Percentiles rank a stretch among this genome's conserved stretches.
These are phyloP conservation scores for Edolisoma coerulescens DNA, from an alignment of 2,113 vertebrate genomes.

Conservation along the genomic window DNA sequence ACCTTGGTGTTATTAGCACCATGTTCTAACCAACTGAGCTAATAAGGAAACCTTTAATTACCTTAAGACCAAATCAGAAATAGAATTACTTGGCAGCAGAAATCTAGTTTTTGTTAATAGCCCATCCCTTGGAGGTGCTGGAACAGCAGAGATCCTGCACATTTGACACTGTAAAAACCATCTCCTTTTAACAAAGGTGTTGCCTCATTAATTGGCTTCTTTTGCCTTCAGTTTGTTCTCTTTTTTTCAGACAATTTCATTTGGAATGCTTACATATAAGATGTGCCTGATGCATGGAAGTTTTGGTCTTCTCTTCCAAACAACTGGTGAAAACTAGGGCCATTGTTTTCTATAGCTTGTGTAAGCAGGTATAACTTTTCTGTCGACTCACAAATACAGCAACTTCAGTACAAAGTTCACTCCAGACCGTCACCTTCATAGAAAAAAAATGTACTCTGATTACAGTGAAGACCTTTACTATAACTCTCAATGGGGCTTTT, in stretches of 20 bases:
- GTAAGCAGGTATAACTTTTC: background rate
- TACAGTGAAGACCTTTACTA: background rate
- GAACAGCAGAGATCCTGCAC: background rate
- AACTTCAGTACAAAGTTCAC: background rate
- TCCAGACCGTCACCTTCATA: background rate
- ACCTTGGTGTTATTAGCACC: background rate
- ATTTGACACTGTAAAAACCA: background rate
- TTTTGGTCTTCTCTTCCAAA: background rate
- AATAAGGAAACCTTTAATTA: background rate
- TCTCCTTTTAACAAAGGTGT: background rate
- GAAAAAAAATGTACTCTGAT: background rate
- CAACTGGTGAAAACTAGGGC: background rate
- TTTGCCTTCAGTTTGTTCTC: background rate
- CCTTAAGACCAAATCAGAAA: background rate
- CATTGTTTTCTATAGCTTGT: background rate
- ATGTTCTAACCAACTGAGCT: background rate
- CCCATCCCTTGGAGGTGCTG: background rate
- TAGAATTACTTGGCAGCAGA: background rate
- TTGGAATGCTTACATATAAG: background rate
- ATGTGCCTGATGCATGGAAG: background rate
- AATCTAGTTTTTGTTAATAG: background rate
- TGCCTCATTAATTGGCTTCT: background rate
- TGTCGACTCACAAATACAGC: background rate
- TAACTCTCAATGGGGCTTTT: background rate
- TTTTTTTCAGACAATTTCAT: background rate